phyloP scores from a whole-genome alignment of 2,888 invertebrate genomes.

The Bugulina stolonifera region DNA sequence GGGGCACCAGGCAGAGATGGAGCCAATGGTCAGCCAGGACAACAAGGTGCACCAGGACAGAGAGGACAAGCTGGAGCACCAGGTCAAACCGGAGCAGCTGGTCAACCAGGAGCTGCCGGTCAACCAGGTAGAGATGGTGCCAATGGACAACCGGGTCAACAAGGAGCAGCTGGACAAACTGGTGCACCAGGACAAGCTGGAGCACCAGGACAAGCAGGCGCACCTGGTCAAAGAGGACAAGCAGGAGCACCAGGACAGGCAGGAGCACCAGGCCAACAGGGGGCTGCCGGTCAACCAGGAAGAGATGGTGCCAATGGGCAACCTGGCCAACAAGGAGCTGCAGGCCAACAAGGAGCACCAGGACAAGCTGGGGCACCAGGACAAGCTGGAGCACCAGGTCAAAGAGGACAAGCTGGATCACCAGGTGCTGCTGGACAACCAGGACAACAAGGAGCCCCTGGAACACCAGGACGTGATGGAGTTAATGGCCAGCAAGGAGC shows the following conservation, averaged over 20 bases:
- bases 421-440: slow-evolving; percentile 39
- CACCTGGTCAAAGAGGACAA: slow-evolving; percentile 22
- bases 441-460: slow-evolving; percentile 32
- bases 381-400: slow-evolving; percentile 28
- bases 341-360: slow-evolving; percentile 31
- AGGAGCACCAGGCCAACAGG: slow-evolving; percentile 57
- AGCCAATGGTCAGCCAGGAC: not conserved
- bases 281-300: slow-evolving; percentile 44
- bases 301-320: slow-evolving; percentile 27
- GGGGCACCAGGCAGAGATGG: not conserved
- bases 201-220: slow-evolving; percentile 50
- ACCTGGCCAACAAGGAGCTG: slow-evolving; percentile 28
- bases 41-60: slow-evolving; percentile 15
- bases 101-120: not conserved
- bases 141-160: slow-evolving; percentile 6
- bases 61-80: not conserved
- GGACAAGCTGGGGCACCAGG: slow-evolving; percentile 28
- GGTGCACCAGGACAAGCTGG: slow-evolving; percentile 43
- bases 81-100: not conserved
- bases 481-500: slow-evolving; percentile 27
- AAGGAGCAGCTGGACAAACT: slow-evolving; percentile 16
- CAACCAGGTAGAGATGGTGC: slow-evolving; percentile 11
- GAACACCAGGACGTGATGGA: slow-evolving; percentile 7
- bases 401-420: slow-evolving; percentile 40
- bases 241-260: slow-evolving; percentile 35